A percentile compares a stretch with the other conserved stretches of the same genome.
These are phyloP conservation scores for Cyclopterus lumpus DNA, from an alignment of 2,797 vertebrate species.

Conservation along the genomic window DNA sequence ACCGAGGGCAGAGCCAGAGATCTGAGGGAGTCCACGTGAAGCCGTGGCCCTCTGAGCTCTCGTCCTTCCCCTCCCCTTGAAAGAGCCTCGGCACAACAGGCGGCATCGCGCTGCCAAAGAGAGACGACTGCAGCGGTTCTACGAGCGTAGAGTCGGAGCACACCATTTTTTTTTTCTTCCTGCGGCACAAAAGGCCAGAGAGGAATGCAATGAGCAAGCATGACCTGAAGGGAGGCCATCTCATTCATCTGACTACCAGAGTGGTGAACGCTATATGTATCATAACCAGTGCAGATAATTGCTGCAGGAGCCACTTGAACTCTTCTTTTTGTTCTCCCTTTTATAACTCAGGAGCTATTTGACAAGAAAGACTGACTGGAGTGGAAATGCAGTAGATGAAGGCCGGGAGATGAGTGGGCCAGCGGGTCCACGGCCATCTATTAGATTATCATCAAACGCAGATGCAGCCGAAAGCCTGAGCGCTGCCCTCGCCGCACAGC, in stretches of 20 bases:
- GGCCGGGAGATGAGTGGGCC: conserved; percentile 42
- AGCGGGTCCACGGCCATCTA: conserved; percentile 48
- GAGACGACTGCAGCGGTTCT: conserved; percentile 63
- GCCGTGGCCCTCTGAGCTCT: conserved; percentile 3
- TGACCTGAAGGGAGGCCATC: conserved; percentile 28
- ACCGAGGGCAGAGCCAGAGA: conserved; percentile 27
- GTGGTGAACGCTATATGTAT: conserved; percentile 18
- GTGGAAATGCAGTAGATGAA: conserved; percentile 62
- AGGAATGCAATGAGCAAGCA: conserved; percentile 47
- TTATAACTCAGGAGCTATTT: conserved; percentile 19
- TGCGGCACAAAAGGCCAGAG: conserved; percentile 49
- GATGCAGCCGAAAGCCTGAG: conserved; percentile 32
- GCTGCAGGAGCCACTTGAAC: conserved; percentile 45
- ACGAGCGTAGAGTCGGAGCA: conserved; percentile 56
- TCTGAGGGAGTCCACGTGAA: conserved; percentile 42
- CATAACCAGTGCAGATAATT: conserved; percentile 30
- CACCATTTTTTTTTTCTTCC: conserved; percentile 28
- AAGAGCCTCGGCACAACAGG: conserved; percentile 54
- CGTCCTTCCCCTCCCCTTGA: conserved; percentile 36
- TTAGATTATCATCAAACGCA: conserved; percentile 59
- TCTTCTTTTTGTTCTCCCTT: conserved; percentile 10
- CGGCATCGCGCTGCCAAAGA: conserved; percentile 57
- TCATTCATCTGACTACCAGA: conserved; percentile 35
- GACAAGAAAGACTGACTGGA: conserved; percentile 58
- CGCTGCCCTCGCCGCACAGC: conserved; percentile 37